Percentiles rank a stretch among this genome's conserved stretches.
These are phyloP conservation scores for Porites evermanni DNA, from an alignment of 92 coral and sea anemone genomes.

Conservation along the genomic window DNA sequence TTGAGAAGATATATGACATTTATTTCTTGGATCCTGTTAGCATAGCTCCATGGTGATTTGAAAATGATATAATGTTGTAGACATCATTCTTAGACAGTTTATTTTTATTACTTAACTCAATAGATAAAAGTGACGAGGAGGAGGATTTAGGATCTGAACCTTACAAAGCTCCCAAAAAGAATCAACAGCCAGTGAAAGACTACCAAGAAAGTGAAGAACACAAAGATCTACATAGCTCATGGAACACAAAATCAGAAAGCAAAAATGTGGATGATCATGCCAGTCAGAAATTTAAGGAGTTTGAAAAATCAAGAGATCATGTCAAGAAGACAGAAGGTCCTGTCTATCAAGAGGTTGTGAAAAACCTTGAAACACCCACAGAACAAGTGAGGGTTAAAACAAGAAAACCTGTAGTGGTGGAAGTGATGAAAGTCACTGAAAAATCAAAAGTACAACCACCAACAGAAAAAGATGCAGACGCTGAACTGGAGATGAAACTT, in stretches of 20 bases:
- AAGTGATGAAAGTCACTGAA: background rate
- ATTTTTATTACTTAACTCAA: background rate
- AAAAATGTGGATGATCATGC: background rate
- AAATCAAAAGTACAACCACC: background rate
- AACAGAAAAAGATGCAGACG: background rate
- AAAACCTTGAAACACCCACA: constrained; percentile 18
- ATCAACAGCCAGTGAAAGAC: background rate
- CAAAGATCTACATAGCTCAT: constrained; percentile 16
- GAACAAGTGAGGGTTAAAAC: background rate
- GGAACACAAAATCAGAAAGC: constrained; percentile 11
- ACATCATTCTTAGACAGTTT: too few species aligned
- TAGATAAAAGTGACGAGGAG: constrained; percentile 8
- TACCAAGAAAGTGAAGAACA: constrained; percentile 4
- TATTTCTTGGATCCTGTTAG: too few species aligned
- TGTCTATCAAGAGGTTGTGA: background rate
- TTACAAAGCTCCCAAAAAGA: background rate
- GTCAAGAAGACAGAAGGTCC: constrained; percentile 7
- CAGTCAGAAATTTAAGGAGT: background rate
- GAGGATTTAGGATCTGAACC: constrained; percentile 2
- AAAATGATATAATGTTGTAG: background rate
- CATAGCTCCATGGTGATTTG: too few species aligned
- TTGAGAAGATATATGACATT: too few species aligned
- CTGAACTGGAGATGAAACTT: constrained; percentile 50
- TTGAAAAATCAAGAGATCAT: constrained; percentile 17
- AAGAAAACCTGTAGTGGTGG: background rate